A percentile compares a stretch with the other conserved stretches of the same genome.
These are phyloP conservation scores for Peromyscus maniculatus DNA, from an alignment of 2,113 vertebrate genomes.

Conservation along the genomic window DNA sequence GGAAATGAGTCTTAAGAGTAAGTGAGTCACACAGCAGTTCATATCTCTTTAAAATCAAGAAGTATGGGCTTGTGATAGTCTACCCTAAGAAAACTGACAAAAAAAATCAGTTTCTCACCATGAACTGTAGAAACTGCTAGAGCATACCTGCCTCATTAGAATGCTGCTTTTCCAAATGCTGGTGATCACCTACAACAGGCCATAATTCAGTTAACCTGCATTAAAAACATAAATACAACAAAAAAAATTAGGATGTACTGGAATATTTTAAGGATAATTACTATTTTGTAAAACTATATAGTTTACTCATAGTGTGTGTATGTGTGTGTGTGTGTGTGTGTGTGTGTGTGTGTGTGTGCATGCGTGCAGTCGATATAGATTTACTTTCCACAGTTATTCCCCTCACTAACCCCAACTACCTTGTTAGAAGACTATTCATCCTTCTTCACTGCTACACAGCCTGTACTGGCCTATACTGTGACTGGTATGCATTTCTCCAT, in stretches of 20 bases:
- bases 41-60: not conserved
- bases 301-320: not conserved
- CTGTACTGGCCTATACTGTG: not conserved
- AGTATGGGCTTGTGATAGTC: not conserved
- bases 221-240: not conserved
- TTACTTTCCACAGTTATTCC: not conserved
- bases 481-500: not conserved
- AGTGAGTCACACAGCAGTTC: not conserved
- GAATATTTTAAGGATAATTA: not conserved
- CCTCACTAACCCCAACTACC: not conserved
- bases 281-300: not conserved
- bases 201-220: not conserved
- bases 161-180: not conserved
- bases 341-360: too few relatives aligned
- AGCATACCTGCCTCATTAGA: not conserved
- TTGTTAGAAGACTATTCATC: not conserved
- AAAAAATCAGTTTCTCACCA: not conserved
- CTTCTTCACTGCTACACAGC: not conserved
- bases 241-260: not conserved
- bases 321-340: not conserved
- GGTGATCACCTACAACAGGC: not conserved
- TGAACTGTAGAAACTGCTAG: not conserved
- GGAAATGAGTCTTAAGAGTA: not conserved
- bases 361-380: not conserved
- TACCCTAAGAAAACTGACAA: not conserved